Conservation (phyloP, 2,113 vertebrate species). For the Megalops atlanticus region DNA sequence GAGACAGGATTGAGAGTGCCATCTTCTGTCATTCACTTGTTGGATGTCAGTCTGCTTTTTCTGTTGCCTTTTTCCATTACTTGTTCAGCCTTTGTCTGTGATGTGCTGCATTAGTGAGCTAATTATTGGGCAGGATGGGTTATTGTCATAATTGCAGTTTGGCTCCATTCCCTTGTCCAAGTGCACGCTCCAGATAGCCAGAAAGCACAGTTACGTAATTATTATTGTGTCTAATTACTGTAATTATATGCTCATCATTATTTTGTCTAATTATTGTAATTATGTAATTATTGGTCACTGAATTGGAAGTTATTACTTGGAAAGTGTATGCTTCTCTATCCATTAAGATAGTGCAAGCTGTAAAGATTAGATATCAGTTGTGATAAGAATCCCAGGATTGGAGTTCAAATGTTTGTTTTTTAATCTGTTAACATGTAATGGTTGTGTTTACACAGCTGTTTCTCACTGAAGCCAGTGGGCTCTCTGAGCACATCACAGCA, state of each 20-base stretch:
- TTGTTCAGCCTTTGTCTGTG: background rate
- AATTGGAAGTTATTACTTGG: slow-evolving; percentile 13
- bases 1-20: background rate
- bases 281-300: slow-evolving; percentile 60
- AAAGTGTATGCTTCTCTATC: background rate
- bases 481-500: too few species aligned
- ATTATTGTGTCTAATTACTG: slow-evolving; percentile 50
- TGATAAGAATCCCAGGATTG: too few species aligned
- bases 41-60: background rate
- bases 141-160: slow-evolving; percentile 40
- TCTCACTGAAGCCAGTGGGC: too few species aligned
- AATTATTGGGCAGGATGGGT: slow-evolving; percentile 23
- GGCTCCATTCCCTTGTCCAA: slow-evolving; percentile 35
- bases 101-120: background rate
- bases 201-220: slow-evolving; percentile 45
- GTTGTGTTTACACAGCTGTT: too few species aligned
- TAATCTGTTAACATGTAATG: too few species aligned
- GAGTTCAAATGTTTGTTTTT: too few species aligned
- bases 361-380: background rate
- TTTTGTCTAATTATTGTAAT: slow-evolving; percentile 58
- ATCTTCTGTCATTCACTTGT: background rate
- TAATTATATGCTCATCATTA: slow-evolving; percentile 63
- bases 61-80: background rate
- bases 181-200: slow-evolving; percentile 46
- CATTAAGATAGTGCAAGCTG: background rate